Conservation (phyloP, 1,140 invertebrate species). For the Drosophila dunni region DNA sequence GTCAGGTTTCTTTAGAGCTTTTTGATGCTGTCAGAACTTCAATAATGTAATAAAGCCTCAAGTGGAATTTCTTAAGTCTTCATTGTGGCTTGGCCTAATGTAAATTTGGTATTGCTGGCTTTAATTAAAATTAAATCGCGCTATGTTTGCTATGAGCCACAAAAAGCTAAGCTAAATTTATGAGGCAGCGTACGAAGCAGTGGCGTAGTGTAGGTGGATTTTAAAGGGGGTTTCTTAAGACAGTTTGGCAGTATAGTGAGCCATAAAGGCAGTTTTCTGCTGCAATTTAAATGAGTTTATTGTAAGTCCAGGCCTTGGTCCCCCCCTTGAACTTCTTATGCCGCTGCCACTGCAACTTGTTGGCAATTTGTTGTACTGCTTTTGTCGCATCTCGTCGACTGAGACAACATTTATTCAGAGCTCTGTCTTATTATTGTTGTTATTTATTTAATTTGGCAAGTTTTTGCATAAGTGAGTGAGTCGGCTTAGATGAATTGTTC, state of each 20-base stretch:
- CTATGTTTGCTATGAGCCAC: slow-evolving; percentile 33
- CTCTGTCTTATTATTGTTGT: slow-evolving; percentile 1
- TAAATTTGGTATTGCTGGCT: slow-evolving; percentile 30
- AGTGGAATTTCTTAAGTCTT: slow-evolving; percentile 8
- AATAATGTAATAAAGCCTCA: slow-evolving; percentile 17
- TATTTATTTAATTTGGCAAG: slow-evolving; percentile 27
- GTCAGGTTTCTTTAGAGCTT: slow-evolving; percentile 15
- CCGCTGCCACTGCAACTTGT: slow-evolving; percentile 30
- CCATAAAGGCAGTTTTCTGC: background rate
- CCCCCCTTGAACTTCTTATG: slow-evolving; percentile 5
- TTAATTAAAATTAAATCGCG: slow-evolving; percentile 52
- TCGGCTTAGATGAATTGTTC: slow-evolving; percentile 34
- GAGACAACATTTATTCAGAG: slow-evolving; percentile 44
- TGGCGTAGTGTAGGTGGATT: slow-evolving; percentile 1
- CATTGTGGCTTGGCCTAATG: slow-evolving; percentile 34
- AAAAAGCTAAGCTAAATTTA: slow-evolving; percentile 44
- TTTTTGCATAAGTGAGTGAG: slow-evolving; percentile 34
- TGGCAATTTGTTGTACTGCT: slow-evolving; percentile 34
- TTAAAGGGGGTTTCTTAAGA: background rate
- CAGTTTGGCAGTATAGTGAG: no score
- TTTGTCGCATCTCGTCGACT: slow-evolving; percentile 29
- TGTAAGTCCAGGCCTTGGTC: background rate
- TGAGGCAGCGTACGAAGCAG: slow-evolving; percentile 18
- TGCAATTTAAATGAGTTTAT: background rate
- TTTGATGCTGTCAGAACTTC: slow-evolving; percentile 9